Base-by-base conservation (phyloP, 2,113 vertebrate species). In the Cynopterus brachyotis region DNA sequence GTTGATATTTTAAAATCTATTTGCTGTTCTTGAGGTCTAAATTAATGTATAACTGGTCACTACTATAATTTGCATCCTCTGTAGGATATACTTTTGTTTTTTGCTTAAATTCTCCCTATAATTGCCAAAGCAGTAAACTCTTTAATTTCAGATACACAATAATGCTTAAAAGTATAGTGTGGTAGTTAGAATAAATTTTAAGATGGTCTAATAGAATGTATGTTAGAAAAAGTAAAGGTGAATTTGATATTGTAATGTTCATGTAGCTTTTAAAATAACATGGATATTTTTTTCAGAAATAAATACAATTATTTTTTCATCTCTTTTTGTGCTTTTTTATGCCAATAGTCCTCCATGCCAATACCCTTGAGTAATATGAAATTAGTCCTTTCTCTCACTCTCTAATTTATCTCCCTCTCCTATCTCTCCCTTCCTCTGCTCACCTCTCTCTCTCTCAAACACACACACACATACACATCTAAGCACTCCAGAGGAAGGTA, bases 1-100 rank as follows among this genome's bases (percentile, higher is more conserved):
- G 22, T 64, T 84, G 94, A 81, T 86, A 86, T 94, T 92, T 94
- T 92, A 95, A 83, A 45, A 35, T 67, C 10, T 83, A 37, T 80
- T 80, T 84, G 79, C n/a, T 96, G 13, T 82, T 89, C 67, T 92
- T 88, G 76, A 97, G 53, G 69, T 95, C 72, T 92, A 96, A 95
- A 81, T 90, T 92, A 66, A 47, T n/a, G 22, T 82, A 70, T 32
- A 78, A 94, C 13, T 53, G 75, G 42, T 89, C 59, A 60, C 26
- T 88, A 60, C 75, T 81, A 32, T 95, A 91, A 96, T 97, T 93
- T 94, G 47, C 5, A 6, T 72, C 16, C 50, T 94, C 30, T 96
- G 53, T 95, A 72, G 89, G 92, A 84, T 75, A 89, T 67, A 93
- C n/a, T n/a, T 92, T 91, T 28, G 83, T 60, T 62, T 62, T 89